phyloP scores from a whole-genome alignment of 1,140 invertebrate genomes.

The Triops longicaudatus region DNA sequence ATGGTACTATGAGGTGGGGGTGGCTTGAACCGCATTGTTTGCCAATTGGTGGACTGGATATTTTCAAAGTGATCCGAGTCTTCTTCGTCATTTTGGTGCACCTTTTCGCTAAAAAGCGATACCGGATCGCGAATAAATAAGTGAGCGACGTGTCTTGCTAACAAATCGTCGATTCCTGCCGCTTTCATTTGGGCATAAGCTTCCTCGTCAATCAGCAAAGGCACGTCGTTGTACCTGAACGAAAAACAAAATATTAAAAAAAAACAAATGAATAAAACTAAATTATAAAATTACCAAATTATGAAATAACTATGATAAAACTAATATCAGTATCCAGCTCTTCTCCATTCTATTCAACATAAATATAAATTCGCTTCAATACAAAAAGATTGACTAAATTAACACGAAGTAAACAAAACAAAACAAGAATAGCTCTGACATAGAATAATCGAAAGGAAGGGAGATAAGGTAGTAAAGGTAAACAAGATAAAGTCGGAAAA shows the following conservation, averaged over 20 bases:
- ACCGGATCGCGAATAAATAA: conserved; percentile 97
- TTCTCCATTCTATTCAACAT: too few species aligned
- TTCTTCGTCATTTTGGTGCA: conserved; percentile 84
- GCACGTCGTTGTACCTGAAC: conserved; percentile 32
- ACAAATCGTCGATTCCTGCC: conserved; percentile 78
- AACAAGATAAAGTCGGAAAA: too few species aligned
- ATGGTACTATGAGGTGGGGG: conserved; percentile 90
- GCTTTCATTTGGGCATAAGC: conserved; percentile 72
- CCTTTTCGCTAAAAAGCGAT: conserved; percentile 89
- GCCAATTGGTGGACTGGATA: conserved; percentile 99
- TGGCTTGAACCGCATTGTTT: conserved; percentile 99
- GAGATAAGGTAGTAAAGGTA: too few species aligned
- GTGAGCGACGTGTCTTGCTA: conserved; percentile 94
- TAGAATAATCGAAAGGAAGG: too few species aligned
- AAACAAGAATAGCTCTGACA: too few species aligned
- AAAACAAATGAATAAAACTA: background rate
- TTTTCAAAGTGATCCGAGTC: conserved; percentile 99
- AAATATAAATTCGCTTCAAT: too few species aligned
- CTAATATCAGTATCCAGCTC: too few species aligned
- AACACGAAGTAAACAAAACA: too few species aligned
- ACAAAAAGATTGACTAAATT: too few species aligned
- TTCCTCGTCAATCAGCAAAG: conserved; percentile 73
- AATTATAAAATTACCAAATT: too few species aligned
- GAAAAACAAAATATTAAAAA: background rate
- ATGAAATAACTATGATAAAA: too few species aligned